A percentile compares a stretch with the other conserved stretches of the same genome.
Conservation (phyloP, 2,888 invertebrate species). For the Agelastica alni region DNA sequence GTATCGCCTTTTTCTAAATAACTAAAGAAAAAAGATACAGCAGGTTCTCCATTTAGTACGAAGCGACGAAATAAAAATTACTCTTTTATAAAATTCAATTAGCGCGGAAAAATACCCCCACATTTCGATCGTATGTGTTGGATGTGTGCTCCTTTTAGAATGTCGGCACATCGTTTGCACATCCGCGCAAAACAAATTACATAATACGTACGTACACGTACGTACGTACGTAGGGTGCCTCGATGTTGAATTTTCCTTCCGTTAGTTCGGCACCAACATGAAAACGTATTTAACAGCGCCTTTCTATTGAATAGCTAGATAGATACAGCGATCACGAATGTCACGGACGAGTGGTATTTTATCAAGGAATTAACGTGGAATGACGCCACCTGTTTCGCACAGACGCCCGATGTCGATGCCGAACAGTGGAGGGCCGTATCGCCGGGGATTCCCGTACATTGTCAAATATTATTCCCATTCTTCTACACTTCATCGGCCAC, state of each 20-base stretch:
- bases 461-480: no score
- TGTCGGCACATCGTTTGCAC: not conserved
- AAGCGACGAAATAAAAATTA: no score
- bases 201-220: not conserved
- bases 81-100: no score
- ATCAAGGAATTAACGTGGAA: slow-evolving; percentile 28
- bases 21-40: no score
- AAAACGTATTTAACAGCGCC: slow-evolving; percentile 24
- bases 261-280: slow-evolving; percentile 10
- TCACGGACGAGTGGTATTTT: slow-evolving; percentile 27
- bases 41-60: no score
- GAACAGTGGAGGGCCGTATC: not conserved
- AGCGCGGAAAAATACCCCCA: no score
- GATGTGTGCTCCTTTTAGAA: not conserved
- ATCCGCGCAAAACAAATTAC: not conserved
- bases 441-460: no score
- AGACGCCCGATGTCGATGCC: slow-evolving; percentile 12
- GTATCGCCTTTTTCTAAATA: no score
- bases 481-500: no score
- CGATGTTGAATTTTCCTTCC: slow-evolving; percentile 19
- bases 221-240: slow-evolving; percentile 5
- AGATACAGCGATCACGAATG: slow-evolving; percentile 28
- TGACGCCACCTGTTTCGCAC: slow-evolving; percentile 27
- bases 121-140: no score
- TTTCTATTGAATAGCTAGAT: slow-evolving; percentile 26